Evolutionary conservation across 2,797 vertebrate genomes (phyloP).

Genomic region (Podarcis siculus): DNA sequence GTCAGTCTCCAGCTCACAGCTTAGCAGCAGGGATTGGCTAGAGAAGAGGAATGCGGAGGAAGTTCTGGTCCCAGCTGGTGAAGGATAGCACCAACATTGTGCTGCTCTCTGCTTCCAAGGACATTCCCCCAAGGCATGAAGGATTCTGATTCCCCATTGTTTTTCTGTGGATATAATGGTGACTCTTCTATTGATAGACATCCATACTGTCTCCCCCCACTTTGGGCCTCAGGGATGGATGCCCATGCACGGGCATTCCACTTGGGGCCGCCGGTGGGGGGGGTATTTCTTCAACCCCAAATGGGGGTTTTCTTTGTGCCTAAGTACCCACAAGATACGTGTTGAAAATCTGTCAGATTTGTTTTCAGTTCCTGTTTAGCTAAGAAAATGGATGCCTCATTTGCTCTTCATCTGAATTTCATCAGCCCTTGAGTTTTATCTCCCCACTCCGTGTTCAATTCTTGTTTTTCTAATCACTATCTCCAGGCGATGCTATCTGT

Average conservation of each 20-base stretch:
- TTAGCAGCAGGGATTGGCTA: background rate
- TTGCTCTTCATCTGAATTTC: conserved; percentile 38
- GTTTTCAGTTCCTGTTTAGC: conserved; percentile 18
- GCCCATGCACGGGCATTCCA: no score
- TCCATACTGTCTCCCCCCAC: no score
- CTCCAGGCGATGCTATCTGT: conserved; percentile 33
- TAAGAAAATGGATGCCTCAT: conserved; percentile 4
- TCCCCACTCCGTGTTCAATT: conserved; percentile 17
- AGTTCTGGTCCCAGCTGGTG: background rate
- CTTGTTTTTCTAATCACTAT: conserved; percentile 50
- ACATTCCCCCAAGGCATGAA: background rate
- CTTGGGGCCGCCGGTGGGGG: background rate
- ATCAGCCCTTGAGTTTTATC: conserved; percentile 17
- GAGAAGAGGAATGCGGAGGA: background rate
- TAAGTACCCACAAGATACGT: conserved; percentile 31
- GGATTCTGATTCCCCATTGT: background rate
- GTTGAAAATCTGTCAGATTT: conserved; percentile 22
- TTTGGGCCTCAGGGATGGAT: background rate
- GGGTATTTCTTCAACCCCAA: background rate
- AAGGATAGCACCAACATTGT: background rate
- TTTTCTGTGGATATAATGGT: background rate
- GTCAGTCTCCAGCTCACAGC: background rate
- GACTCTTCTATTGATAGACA: background rate
- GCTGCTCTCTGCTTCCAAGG: background rate
- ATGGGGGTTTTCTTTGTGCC: background rate